A percentile compares a stretch with the other conserved stretches of the same genome.
Evolutionary conservation across 2,113 vertebrate genomes (phyloP).

Genomic region (Mesoclemmys tuberculata): DNA sequence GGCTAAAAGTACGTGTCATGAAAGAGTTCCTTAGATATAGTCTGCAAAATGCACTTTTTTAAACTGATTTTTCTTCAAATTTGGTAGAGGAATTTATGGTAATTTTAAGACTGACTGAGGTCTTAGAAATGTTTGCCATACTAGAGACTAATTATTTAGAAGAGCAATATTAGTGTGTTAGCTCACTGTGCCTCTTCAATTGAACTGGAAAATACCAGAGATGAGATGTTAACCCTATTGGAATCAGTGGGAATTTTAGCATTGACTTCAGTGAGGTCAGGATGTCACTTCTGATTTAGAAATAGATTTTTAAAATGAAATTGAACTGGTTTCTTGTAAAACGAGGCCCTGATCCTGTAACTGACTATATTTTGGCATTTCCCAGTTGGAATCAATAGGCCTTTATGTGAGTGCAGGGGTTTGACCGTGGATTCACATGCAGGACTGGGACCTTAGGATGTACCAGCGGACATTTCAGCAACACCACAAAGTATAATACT

Average conservation of each 20-base stretch:
- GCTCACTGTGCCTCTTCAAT: not conserved
- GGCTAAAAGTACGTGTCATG: not conserved
- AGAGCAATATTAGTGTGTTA: not conserved
- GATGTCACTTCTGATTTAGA: not conserved
- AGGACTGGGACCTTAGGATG: rapidly evolving
- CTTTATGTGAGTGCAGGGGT: not conserved
- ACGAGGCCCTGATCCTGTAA: not conserved
- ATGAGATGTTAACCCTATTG: not conserved
- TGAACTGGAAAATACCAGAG: not conserved
- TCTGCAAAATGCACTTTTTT: not conserved
- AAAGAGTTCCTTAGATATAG: not conserved
- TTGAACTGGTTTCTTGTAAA: not conserved
- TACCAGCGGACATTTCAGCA: not conserved
- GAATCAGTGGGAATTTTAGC: not conserved
- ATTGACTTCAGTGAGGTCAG: not conserved
- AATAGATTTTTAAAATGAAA: not conserved
- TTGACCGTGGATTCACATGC: not conserved
- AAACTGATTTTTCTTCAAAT: not conserved
- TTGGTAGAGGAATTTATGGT: not conserved
- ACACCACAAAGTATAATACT: not conserved
- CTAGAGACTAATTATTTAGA: not conserved
- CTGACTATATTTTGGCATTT: not conserved
- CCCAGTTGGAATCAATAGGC: not conserved
- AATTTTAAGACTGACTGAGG: not conserved
- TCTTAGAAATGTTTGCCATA: not conserved